A percentile compares a stretch with the other conserved stretches of the same genome.
These are phyloP conservation scores for Priocnemis perturbator DNA, from an alignment of 2,888 invertebrate species.

Conservation along the genomic window DNA sequence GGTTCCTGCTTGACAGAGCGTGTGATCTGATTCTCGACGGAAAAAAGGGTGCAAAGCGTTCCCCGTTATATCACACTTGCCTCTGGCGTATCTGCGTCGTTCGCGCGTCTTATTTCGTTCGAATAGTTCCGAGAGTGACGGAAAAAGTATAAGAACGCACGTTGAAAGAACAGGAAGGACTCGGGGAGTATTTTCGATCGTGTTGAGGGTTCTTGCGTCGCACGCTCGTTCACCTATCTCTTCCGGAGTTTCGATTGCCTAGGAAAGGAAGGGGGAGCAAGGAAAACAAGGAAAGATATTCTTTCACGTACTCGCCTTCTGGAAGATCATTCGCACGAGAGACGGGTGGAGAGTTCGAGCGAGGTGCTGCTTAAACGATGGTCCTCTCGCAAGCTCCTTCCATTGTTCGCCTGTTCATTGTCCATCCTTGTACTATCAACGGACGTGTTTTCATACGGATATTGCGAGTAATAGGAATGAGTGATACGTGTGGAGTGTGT, in stretches of 20 bases:
- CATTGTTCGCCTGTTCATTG: not conserved
- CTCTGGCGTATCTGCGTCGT: too few species aligned
- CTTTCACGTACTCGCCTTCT: conserved; percentile 31
- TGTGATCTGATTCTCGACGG: conserved; percentile 33
- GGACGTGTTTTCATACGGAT: conserved; percentile 5
- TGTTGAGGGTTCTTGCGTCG: too few species aligned
- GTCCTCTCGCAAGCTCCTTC: not conserved
- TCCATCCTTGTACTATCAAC: not conserved
- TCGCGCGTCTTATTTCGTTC: too few species aligned
- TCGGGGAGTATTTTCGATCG: conserved; percentile 14
- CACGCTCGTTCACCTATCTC: conserved; percentile 6
- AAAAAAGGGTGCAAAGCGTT: conserved; percentile 7
- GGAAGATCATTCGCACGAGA: conserved; percentile 23
- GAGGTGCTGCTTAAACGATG: not conserved
- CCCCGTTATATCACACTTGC: not conserved
- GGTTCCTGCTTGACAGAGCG: conserved; percentile 41
- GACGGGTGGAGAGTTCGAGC: conserved; percentile 7
- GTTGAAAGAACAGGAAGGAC: conserved; percentile 18
- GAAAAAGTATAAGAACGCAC: conserved; percentile 10
- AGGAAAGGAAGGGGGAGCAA: not conserved
- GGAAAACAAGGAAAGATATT: conserved; percentile 2
- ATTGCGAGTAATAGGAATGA: not conserved
- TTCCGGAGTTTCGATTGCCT: conserved; percentile 15
- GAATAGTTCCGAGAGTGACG: conserved; percentile 20
- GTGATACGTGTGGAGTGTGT: conserved; percentile 8